Evolutionary conservation across 2,888 invertebrate genomes (phyloP).

Genomic region (Psococerastis gibbosa): DNA sequence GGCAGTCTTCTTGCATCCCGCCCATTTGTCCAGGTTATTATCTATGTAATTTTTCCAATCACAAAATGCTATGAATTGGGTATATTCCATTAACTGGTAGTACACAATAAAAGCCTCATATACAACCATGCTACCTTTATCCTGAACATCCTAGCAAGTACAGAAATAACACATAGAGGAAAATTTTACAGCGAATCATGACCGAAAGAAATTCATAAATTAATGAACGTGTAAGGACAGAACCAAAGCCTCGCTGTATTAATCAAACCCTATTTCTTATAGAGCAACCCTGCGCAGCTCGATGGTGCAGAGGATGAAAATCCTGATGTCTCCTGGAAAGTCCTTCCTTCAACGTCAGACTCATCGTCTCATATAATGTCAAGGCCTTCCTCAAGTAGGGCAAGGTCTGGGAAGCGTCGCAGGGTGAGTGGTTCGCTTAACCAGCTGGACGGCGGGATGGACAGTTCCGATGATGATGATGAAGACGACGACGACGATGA

Average conservation of each 20-base stretch:
- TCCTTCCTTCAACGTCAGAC: background rate
- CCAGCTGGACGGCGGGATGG: conserved; percentile 18
- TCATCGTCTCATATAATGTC: background rate
- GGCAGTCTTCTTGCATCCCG: conserved; percentile 15
- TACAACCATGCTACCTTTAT: too few relatives aligned
- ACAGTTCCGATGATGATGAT: conserved; percentile 33
- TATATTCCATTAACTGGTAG: too few relatives aligned
- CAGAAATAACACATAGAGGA: too few relatives aligned
- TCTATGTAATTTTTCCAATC: too few relatives aligned
- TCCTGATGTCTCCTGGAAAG: background rate
- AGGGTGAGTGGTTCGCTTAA: too few relatives aligned
- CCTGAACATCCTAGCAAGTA: too few relatives aligned
- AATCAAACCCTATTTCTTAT: conserved; percentile 13
- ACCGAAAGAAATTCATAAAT: too few relatives aligned
- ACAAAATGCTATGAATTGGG: too few relatives aligned
- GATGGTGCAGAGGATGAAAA: conserved; percentile 17
- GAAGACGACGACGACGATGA: conserved; percentile 40
- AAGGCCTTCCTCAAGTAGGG: background rate
- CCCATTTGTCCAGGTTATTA: background rate
- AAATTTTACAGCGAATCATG: too few relatives aligned
- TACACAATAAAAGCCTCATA: too few relatives aligned
- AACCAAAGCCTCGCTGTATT: background rate
- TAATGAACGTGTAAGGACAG: too few relatives aligned
- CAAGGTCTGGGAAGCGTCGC: too few relatives aligned
- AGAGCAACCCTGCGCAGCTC: conserved; percentile 15